A percentile compares a stretch with the other conserved stretches of the same genome.
phyloP scores from a whole-genome alignment of 1,140 invertebrate genomes.

The Pogonomyrmex californicus region DNA sequence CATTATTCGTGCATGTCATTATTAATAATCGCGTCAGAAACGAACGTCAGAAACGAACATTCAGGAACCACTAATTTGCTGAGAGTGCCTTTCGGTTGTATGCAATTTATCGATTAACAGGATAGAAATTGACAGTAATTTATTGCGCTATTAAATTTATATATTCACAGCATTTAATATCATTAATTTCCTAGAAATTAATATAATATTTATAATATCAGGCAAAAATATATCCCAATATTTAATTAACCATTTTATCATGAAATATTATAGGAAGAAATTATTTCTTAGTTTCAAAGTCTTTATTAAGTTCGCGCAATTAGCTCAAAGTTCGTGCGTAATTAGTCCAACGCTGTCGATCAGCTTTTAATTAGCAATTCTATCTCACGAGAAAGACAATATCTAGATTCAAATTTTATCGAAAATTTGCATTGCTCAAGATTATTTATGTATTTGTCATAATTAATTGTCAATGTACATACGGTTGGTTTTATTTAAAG shows the following conservation, averaged over 20 bases:
- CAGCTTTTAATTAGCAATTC: background rate
- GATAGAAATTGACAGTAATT: slow-evolving; percentile 38
- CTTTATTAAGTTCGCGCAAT: background rate
- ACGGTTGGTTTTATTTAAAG: background rate
- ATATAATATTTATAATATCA: slow-evolving; percentile 24
- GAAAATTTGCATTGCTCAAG: background rate
- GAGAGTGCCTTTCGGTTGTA: slow-evolving; percentile 12
- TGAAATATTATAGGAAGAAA: background rate
- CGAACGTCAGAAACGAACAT: slow-evolving; percentile 30
- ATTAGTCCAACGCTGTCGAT: slow-evolving; percentile 20
- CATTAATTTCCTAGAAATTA: background rate
- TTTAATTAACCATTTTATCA: slow-evolving; percentile 14
- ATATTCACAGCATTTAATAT: background rate
- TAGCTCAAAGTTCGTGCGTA: slow-evolving; percentile 16
- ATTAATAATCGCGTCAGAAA: slow-evolving; percentile 44
- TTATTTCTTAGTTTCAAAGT: background rate
- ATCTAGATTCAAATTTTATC: slow-evolving; percentile 10
- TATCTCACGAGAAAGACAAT: background rate
- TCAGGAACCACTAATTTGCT: slow-evolving; percentile 38
- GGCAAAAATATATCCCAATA: background rate
- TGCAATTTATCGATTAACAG: slow-evolving; percentile 39
- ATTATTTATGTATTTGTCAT: slow-evolving; percentile 7
- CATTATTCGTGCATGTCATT: slow-evolving; percentile 30
- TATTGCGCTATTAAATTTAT: slow-evolving; percentile 23
- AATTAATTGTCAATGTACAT: background rate